A percentile compares a stretch with the other conserved stretches of the same genome.
Conservation (phyloP, 2,797 vertebrate genomes). For the Cyclura pinguis region DNA sequence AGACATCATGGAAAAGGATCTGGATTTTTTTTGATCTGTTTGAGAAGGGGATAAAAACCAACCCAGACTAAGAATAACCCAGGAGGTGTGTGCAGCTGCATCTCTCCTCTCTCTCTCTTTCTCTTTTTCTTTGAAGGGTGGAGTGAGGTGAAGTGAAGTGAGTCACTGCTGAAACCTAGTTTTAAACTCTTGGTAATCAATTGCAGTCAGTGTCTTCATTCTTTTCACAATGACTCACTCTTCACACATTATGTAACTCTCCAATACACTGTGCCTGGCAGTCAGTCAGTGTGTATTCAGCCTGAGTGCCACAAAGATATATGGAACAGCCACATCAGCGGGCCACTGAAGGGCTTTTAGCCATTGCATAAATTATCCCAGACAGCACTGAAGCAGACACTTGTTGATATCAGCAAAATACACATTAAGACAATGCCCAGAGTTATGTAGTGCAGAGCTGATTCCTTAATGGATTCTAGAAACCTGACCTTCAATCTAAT, state of each 20-base stretch:
- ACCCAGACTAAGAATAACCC: conserved; percentile 76
- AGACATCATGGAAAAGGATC: conserved; percentile 43
- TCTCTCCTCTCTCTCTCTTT: background rate
- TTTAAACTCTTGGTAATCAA: conserved; percentile 75
- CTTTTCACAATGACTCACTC: conserved; percentile 74
- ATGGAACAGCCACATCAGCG: conserved; percentile 43
- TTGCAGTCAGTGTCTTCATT: conserved; percentile 70
- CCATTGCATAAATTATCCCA: conserved; percentile 8
- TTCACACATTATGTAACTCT: conserved; percentile 62
- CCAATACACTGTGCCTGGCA: conserved; percentile 30
- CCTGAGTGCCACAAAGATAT: conserved; percentile 42
- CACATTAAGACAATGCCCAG: background rate
- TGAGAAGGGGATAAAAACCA: conserved; percentile 44
- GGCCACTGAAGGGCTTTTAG: conserved; percentile 34
- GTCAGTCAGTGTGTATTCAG: conserved; percentile 19
- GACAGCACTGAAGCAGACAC: background rate
- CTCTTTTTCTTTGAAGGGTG: conserved; percentile 61
- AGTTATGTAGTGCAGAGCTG: background rate
- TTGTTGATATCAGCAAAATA: accelerated
- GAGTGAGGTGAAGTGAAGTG: conserved; percentile 73
- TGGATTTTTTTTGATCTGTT: conserved; percentile 54
- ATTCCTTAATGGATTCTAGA: background rate
- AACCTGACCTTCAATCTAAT: background rate
- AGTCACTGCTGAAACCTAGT: conserved; percentile 72
- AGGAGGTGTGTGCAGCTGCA: conserved; percentile 49